Percentiles rank a stretch among this genome's conserved stretches.
phyloP scores from a whole-genome alignment of 2,797 vertebrate genomes.

The Sebastes alutus region DNA sequence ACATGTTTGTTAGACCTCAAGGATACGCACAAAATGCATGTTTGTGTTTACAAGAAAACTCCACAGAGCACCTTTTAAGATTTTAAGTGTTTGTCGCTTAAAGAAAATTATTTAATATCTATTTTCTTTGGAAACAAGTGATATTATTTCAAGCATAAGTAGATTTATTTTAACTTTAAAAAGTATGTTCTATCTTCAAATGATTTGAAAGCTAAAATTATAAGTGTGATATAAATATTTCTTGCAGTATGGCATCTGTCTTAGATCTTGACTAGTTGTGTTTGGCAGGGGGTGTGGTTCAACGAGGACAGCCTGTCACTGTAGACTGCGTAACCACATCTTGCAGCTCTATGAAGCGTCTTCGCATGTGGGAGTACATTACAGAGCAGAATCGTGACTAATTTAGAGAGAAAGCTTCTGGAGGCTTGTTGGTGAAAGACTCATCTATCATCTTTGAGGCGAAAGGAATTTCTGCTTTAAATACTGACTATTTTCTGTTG shows the following conservation, averaged over 20 bases:
- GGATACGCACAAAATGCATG: not conserved
- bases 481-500: not conserved
- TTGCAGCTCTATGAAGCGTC: conserved; percentile 21
- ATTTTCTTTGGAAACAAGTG: not conserved
- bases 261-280: not conserved
- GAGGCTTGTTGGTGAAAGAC: conserved; percentile 1
- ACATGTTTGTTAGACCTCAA: not conserved
- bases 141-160: not conserved
- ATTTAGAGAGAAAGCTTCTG: conserved; percentile 16
- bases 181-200: not conserved
- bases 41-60: not conserved
- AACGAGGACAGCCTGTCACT: conserved; percentile 22
- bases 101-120: not conserved
- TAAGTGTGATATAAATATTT: not conserved
- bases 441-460: not conserved
- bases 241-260: not conserved
- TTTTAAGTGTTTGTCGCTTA: not conserved
- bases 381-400: conserved; percentile 54
- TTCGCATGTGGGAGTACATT: conserved; percentile 41
- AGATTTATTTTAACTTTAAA: not conserved
- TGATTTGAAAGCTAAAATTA: not conserved
- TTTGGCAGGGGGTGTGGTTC: conserved; percentile 25
- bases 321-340: conserved; percentile 14
- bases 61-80: not conserved
- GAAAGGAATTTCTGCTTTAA: not conserved